A percentile compares a stretch with the other conserved stretches of the same genome.
Conservation (phyloP, 2,797 vertebrate genomes). For the Nyctibius grandis region DNA sequence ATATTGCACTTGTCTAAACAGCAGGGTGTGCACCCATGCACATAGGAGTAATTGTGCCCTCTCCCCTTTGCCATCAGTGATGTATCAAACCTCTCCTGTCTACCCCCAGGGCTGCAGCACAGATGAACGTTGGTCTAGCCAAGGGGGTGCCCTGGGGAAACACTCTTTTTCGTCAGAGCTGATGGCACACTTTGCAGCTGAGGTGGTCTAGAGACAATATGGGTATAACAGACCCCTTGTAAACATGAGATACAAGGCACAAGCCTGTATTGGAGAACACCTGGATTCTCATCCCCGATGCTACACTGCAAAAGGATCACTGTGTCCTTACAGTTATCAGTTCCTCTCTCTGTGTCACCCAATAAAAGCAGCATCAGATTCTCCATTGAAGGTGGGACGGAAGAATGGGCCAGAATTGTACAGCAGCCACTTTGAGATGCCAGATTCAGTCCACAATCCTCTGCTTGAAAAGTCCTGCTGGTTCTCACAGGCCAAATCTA, state of each 20-base stretch:
- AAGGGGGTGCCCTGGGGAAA: fast-evolving
- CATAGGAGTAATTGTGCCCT: not conserved
- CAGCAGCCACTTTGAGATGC: not conserved
- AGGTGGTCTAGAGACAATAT: not conserved
- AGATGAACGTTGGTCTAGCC: not conserved
- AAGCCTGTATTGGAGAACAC: not conserved
- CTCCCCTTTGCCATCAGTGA: not conserved
- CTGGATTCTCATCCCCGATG: not conserved
- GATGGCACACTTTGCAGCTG: not conserved
- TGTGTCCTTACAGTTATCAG: too few relatives aligned
- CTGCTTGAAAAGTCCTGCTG: not conserved
- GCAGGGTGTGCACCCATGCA: fast-evolving
- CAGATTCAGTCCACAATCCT: not conserved
- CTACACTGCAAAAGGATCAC: not conserved
- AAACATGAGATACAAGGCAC: not conserved
- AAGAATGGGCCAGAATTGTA: not conserved
- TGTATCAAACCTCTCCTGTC: not conserved
- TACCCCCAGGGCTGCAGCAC: not conserved
- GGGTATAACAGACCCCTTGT: not conserved
- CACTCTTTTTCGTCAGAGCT: not conserved
- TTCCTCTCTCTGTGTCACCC: not conserved
- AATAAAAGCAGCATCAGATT: not conserved
- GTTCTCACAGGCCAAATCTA: not conserved
- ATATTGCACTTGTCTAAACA: not conserved
- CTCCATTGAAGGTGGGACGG: not conserved